Percentiles rank a stretch among this genome's conserved stretches.
phyloP scores from a whole-genome alignment of 2,113 vertebrate genomes.

The Plecotus auritus region DNA sequence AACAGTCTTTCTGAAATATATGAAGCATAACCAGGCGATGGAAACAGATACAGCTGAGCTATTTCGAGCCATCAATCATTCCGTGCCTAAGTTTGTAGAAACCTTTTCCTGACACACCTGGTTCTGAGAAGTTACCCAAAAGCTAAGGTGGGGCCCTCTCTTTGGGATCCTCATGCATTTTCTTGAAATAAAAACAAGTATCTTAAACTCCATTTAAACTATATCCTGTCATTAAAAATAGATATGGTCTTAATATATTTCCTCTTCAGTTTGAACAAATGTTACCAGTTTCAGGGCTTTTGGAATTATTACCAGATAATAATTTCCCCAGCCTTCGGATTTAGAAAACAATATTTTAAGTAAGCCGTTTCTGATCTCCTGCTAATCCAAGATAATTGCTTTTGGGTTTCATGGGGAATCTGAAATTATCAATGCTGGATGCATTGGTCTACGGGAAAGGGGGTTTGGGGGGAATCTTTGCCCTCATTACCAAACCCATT shows the following conservation, averaged over 20 bases:
- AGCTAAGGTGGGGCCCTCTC: neutral
- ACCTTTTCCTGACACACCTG: neutral
- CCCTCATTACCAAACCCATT: neutral
- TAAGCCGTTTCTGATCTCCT: conserved; percentile 78
- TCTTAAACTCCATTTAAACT: neutral
- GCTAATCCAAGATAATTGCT: conserved; percentile 85
- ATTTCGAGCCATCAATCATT: neutral
- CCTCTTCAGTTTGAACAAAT: conserved; percentile 28
- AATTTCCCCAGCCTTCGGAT: conserved; percentile 67
- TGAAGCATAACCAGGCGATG: neutral
- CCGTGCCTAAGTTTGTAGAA: neutral
- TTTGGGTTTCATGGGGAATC: conserved; percentile 75
- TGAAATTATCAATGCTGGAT: conserved; percentile 66
- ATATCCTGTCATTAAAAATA: neutral
- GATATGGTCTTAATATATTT: neutral
- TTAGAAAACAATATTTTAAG: conserved; percentile 78
- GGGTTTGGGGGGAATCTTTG: neutral
- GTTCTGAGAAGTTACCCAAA: neutral
- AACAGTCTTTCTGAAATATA: neutral
- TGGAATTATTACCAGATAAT: conserved; percentile 45
- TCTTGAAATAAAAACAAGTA: conserved; percentile 45
- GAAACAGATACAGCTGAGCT: neutral
- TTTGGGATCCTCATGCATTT: neutral
- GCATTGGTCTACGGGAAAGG: conserved; percentile 54
- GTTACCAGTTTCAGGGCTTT: conserved; percentile 42